phyloP scores from a whole-genome alignment of 2,797 vertebrate species.

The Tokudaia tokunoshimensis region DNA sequence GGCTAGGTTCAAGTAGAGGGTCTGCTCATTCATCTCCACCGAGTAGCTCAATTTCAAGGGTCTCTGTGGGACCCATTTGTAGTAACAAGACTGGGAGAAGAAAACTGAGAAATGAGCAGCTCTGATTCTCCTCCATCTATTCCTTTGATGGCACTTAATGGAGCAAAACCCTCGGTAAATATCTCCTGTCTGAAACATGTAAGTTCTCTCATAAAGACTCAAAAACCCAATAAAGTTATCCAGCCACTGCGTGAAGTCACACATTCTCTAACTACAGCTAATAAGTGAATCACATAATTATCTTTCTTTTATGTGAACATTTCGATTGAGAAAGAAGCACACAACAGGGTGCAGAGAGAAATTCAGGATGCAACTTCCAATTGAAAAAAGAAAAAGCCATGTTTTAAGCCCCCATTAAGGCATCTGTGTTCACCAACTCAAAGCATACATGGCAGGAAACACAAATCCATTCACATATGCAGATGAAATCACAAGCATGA shows the following conservation, averaged over 20 bases:
- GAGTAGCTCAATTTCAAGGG: not conserved
- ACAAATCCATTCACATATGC: constrained; percentile 34
- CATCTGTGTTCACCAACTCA: constrained; percentile 68
- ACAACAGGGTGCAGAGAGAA: constrained; percentile 63
- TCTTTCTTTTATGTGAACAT: constrained; percentile 67
- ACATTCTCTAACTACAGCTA: constrained; percentile 48
- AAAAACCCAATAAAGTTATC: not conserved
- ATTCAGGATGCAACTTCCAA: constrained; percentile 67
- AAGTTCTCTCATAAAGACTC: constrained; percentile 36
- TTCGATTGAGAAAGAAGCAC: constrained; percentile 57
- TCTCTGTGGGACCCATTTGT: not conserved
- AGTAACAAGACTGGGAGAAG: not conserved
- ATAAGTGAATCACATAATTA: constrained; percentile 73
- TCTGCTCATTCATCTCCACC: constrained; percentile 11
- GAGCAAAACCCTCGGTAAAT: constrained; percentile 52
- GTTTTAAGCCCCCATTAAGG: constrained; percentile 36
- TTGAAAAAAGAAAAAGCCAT: not conserved
- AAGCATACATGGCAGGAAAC: constrained; percentile 52
- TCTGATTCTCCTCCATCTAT: not conserved
- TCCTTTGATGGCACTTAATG: constrained; percentile 45
- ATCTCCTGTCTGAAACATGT: not conserved
- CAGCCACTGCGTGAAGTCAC: constrained; percentile 56
- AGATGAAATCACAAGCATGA: constrained; percentile 16
- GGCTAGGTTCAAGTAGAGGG: fast-evolving
- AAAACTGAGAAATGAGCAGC: constrained; percentile 26